Evolutionary conservation across 2,888 invertebrate species (phyloP), one percentile per base, ranked within the genome.

Genomic region (Dimorphilus gyrociliatus): DNA sequence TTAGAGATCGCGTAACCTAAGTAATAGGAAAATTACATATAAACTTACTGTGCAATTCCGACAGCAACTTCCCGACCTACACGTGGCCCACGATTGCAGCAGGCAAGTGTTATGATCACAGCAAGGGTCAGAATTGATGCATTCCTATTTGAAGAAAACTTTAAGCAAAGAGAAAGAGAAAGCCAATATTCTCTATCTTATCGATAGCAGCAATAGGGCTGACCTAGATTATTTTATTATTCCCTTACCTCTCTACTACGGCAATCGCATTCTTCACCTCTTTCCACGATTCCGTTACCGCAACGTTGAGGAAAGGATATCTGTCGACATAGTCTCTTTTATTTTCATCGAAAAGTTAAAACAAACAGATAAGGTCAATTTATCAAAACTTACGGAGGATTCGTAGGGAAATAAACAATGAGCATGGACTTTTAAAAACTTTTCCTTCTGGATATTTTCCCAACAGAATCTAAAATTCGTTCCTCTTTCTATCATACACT

Each of bases 31-130:
- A n/a, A 21, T n/a, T n/a, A 21, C 8, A 21, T n/a, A 21, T n/a
- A 21, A 21, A 42, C 67, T 67, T 67, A 90, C 82, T 68, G 77
- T 78, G 64, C 90, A 92, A 51, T 76, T 73, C 41, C 78, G 75
- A 61, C 92, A 92, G 66, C 92, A 92, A 36, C 80, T 78, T 5
- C 88, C 88, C 19, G 74, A 71, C 29, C 88, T 85, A 62, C 94
- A 97, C 64, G 90, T 78, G 1, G 94, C 80, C 63, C 88, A 90
- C 48, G 80, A 77, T 43, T 76, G 81, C 45, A 94, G 74, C 41
- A 86, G 80, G 66, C 94, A 97, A 29, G 92, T 92, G 61, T 84
- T 78, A 28, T 90, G 85, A 64, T 94, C 92, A 66, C 94, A 94
- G 68, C 94, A 97, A 0, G 85, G 84, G 67, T 94, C 92, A 41